Evolutionary conservation across 2,113 vertebrate species (phyloP).

Genomic region (Gadus chalcogrammus): DNA sequence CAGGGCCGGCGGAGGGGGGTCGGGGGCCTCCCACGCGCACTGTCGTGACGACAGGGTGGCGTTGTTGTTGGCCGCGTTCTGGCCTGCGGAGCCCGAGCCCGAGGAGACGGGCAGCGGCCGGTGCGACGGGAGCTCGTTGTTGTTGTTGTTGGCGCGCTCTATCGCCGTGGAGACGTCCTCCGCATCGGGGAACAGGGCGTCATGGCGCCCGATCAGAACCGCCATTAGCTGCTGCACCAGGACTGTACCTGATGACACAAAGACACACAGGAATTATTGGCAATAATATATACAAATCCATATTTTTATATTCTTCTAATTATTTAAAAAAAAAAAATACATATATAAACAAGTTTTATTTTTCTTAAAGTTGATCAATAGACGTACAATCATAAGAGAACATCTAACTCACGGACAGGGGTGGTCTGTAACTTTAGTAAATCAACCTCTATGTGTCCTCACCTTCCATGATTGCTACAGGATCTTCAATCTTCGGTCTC

Average conservation of each 20-base stretch:
- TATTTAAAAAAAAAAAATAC: too few species aligned
- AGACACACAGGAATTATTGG: not conserved
- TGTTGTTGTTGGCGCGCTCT: slow-evolving; percentile 85
- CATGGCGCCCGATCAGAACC: slow-evolving; percentile 88
- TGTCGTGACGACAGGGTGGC: slow-evolving; percentile 59
- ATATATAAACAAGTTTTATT: too few species aligned
- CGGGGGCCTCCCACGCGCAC: slow-evolving; percentile 86
- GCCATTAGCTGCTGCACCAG: slow-evolving; percentile 97
- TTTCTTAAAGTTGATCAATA: not conserved
- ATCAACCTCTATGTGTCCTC: not conserved
- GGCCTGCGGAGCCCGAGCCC: slow-evolving; percentile 40
- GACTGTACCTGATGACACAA: slow-evolving; percentile 79
- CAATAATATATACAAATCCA: too few species aligned
- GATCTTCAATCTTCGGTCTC: slow-evolving; percentile 93
- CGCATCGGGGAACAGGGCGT: slow-evolving; percentile 82
- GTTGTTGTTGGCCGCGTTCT: slow-evolving; percentile 90
- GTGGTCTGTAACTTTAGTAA: not conserved
- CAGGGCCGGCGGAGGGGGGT: slow-evolving; percentile 73
- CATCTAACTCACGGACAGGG: not conserved
- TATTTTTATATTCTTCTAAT: too few species aligned
- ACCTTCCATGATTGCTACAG: slow-evolving; percentile 98
- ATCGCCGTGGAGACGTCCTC: slow-evolving; percentile 69
- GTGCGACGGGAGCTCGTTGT: slow-evolving; percentile 74
- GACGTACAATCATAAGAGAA: not conserved
- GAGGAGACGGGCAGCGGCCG: slow-evolving; percentile 39